These are phyloP conservation scores for Cephus sareptanus DNA, from an alignment of 2,888 invertebrate genomes.

Conservation along the genomic window DNA sequence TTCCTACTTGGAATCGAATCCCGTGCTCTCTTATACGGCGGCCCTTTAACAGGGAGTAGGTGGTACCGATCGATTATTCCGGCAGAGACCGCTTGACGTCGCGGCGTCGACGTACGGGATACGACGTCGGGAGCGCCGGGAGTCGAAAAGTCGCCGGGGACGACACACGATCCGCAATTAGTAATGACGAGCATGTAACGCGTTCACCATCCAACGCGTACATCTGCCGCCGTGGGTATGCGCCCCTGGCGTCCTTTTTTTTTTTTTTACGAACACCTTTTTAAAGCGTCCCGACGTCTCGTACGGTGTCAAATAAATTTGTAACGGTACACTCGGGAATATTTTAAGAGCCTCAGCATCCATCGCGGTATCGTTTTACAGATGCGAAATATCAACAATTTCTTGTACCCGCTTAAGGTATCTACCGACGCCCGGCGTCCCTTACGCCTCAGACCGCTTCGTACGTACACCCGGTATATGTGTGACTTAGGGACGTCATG, in stretches of 20 bases:
- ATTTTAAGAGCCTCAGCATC: conserved; percentile 27
- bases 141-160: no score
- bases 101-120: no score
- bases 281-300: conserved; percentile 11
- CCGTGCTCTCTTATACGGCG: no score
- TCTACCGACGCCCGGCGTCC: no score
- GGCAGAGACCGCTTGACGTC: no score
- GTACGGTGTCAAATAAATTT: conserved; percentile 26
- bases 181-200: neutral
- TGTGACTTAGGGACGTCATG: conserved; percentile 6
- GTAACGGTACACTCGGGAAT: conserved; percentile 33
- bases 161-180: neutral
- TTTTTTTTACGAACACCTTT: conserved; percentile 15
- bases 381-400: conserved; percentile 35
- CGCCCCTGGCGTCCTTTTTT: conserved; percentile 17
- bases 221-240: conserved; percentile 18
- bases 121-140: no score
- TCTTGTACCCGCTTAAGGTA: conserved; percentile 3
- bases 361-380: conserved; percentile 31
- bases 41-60: no score
- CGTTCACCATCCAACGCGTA: conserved; percentile 5
- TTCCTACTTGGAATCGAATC: no score
- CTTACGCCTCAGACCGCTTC: no score
- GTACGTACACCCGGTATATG: no score
- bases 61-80: no score